Evolutionary conservation across 1,140 invertebrate species (phyloP), one percentile per base, ranked within the genome.

Genomic region (Drosophila bifasciata): DNA sequence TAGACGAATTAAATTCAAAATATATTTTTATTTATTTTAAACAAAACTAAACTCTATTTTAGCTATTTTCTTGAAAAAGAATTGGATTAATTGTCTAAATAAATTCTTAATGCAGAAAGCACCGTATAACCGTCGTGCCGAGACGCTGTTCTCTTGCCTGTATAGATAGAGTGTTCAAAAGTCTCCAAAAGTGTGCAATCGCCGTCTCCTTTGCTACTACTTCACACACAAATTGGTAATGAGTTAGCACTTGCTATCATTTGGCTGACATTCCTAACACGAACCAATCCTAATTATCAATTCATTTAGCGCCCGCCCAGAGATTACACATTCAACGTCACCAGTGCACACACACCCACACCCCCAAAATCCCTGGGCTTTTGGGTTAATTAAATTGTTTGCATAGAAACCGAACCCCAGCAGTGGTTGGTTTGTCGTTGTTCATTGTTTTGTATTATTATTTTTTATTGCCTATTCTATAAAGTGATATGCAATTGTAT

Each of bases 401-500:
- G 69, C 69, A 72, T 72, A 72, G 45, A 62, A 55, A 43, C 67
- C 46, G 23, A 61, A 40, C 49, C 49, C 19, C 28, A 46, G 25
- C 60, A 16, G 53, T 56, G 59, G 50, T 44, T 58, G 21, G 50
- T 44, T 41, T 25, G 43, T 58, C 28, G 28, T 60, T 43, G 50
- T 48, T 36, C 39, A 61, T 50, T 70, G 17, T 44, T 28, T 69
- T 50, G 63, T 44, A 15, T 16, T 60, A n/a, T 60, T 9, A 39
- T 17, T 13, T 11, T 25, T 52, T 43, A 32, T 41, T 50, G 36
- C 32, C 32, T 50, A 39, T 72, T 36, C 36, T 53, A 40, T 44
- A 62, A 43, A 62, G 63, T 32, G 70, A 73, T 73, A 73, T 73
- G 70, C 70, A 68, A 73, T 73, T 73, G 70, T 73, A 52, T 48